Percentiles rank a stretch among this genome's conserved stretches.
Conservation (phyloP, 2,113 vertebrate genomes). For the Anhinga rufa region DNA sequence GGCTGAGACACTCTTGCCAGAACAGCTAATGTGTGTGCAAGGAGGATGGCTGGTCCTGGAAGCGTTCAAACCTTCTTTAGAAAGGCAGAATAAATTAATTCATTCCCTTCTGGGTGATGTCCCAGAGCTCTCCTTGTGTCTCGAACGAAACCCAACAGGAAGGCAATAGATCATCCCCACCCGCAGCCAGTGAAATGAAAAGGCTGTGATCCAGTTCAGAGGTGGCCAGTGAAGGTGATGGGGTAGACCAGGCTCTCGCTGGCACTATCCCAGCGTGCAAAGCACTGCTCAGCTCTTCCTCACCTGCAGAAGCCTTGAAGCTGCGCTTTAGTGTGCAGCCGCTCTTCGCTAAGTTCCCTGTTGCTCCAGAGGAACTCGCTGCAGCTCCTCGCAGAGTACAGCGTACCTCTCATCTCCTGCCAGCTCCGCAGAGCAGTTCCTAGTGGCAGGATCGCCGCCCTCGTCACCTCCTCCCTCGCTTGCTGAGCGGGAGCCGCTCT, state of each 20-base stretch:
- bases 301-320: not conserved
- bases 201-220: not conserved
- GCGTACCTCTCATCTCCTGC: constrained; percentile 25
- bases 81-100: not conserved
- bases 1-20: constrained; percentile 11
- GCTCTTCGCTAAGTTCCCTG: not conserved
- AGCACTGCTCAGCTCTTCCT: not conserved
- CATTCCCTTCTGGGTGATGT: not conserved
- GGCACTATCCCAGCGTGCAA: rapidly evolving
- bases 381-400: not conserved
- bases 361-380: constrained; percentile 26
- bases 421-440: not conserved
- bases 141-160: not conserved
- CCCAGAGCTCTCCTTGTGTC: not conserved
- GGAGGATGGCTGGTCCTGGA: not conserved
- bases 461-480: not conserved
- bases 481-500: not conserved
- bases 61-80: not conserved
- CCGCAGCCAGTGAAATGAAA: not conserved
- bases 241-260: not conserved
- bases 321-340: not conserved
- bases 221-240: rapidly evolving
- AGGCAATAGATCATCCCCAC: not conserved
- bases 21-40: not conserved
- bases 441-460: not conserved